Evolutionary conservation across 2,113 vertebrate genomes (phyloP), one percentile per base, ranked within the genome.

Genomic region (Leucosticte australis): DNA sequence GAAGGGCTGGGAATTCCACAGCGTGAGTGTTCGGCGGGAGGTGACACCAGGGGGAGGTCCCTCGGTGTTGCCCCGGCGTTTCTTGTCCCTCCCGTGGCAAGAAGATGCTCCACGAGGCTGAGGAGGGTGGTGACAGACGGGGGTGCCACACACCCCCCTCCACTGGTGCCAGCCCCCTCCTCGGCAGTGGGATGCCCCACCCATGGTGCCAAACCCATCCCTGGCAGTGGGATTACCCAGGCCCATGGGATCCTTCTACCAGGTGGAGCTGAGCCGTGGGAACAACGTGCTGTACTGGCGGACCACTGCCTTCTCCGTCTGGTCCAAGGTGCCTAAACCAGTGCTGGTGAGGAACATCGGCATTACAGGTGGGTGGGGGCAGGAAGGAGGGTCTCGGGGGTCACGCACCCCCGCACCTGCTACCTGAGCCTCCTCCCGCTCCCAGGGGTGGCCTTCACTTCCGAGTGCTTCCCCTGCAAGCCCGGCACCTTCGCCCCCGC

Each of bases 401-500:
- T 37, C 26, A 3, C 9, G 3, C 20, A 9, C 0, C 8, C 37
- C 17, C 39, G 9, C 28, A 13, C 30, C 9, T 8, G 3, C 23
- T 7, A 18, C 70, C 35, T 69, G 44, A 85, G 37, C 9, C 20
- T 4, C 71, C 19, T 82, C 79, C 27, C 19, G 14, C 26, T 88
- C 73, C 41, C 81, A 99, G 99, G 99, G 53, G 99, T 99, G 73
- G 98, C 99, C 31, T 99, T 98, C 85, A 99, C 99, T 35, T 99
- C 99, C 3, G 99, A 99, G 97, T 99, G 99, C 96, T 99, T 99
- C 92, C 99, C 98, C 67, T 99, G 99, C 96, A 99, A 99, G 88
- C 98, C 99, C 0, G 99, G 99, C 63, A 99, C 99, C 7, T 98
- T 98, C 14, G 98, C 98, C 1, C 75, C 97, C 18, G 94, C 98